Percentiles rank a stretch among this genome's conserved stretches.
Evolutionary conservation across 1,140 invertebrate genomes (phyloP).

Genomic region (Hetaerina americana): DNA sequence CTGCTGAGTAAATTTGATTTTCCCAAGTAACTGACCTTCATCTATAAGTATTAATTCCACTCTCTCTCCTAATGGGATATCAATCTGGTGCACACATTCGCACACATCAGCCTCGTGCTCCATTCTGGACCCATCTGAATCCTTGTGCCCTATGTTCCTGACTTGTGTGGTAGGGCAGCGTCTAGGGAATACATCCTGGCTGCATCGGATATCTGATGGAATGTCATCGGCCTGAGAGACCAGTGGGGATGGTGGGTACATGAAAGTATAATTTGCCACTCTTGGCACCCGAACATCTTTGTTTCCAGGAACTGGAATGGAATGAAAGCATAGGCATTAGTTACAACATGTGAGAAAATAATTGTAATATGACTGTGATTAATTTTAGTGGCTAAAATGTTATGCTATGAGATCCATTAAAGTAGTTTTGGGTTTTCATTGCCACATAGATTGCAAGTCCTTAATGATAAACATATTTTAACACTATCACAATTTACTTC

Average conservation of each 20-base stretch:
- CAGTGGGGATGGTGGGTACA: conserved; percentile 52
- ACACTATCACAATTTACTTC: too few species aligned
- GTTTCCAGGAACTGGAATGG: conserved; percentile 22
- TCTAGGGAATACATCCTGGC: conserved; percentile 16
- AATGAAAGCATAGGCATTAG: too few species aligned
- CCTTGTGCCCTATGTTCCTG: too few species aligned
- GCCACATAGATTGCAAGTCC: too few species aligned
- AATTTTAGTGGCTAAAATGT: too few species aligned
- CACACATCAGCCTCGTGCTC: conserved; percentile 31
- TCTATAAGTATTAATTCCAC: conserved; percentile 54
- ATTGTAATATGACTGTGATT: too few species aligned
- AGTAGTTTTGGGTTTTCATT: too few species aligned
- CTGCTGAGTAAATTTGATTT: too few species aligned
- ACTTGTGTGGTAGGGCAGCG: not conserved
- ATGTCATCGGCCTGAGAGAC: conserved; percentile 45
- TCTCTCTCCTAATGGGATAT: conserved; percentile 41
- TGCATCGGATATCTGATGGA: conserved; percentile 36
- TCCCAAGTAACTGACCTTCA: conserved; percentile 45
- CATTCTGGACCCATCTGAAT: not conserved
- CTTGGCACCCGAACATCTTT: conserved; percentile 27
- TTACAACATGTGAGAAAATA: too few species aligned
- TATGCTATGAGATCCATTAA: too few species aligned
- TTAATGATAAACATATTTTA: too few species aligned
- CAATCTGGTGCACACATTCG: conserved; percentile 50
- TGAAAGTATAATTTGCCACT: conserved; percentile 51